A percentile compares a stretch with the other conserved stretches of the same genome.
These are phyloP conservation scores for Augochlorella aurata DNA, from an alignment of 2,888 invertebrate species.

Conservation along the genomic window DNA sequence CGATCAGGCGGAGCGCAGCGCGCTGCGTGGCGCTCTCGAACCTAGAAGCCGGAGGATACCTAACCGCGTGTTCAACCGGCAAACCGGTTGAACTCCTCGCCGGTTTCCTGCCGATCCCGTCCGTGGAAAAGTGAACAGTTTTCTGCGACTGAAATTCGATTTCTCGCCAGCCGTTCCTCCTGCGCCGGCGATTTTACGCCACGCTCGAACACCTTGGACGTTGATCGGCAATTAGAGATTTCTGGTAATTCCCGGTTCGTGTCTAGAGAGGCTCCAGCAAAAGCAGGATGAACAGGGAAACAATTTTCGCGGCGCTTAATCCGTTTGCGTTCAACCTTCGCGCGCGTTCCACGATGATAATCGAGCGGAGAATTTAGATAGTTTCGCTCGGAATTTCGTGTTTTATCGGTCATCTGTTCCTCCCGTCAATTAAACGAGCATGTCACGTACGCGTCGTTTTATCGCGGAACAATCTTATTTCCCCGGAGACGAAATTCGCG, in stretches of 20 bases:
- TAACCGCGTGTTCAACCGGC: constrained; percentile 39
- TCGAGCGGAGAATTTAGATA: neutral
- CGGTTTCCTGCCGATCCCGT: constrained; percentile 50
- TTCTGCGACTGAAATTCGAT: constrained; percentile 30
- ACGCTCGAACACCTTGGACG: neutral
- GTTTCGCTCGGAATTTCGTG: no score
- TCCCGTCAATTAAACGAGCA: no score
- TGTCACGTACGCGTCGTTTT: no score
- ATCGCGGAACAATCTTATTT: no score
- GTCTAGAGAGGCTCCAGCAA: neutral
- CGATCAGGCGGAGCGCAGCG: constrained; percentile 57
- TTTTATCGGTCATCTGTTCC: no score
- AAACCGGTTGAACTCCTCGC: constrained; percentile 59
- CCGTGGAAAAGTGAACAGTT: constrained; percentile 43
- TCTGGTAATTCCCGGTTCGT: neutral
- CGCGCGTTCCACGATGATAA: neutral
- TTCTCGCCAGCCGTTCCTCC: neutral
- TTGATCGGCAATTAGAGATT: neutral
- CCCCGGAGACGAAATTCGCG: no score
- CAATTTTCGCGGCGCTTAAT: neutral
- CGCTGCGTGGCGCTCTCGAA: constrained; percentile 59
- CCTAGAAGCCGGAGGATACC: constrained; percentile 7
- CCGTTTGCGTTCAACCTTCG: neutral
- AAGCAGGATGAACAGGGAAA: neutral
- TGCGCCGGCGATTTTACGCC: neutral